Base-by-base conservation (phyloP, 1,140 invertebrate species). In the Orius laevigatus region DNA sequence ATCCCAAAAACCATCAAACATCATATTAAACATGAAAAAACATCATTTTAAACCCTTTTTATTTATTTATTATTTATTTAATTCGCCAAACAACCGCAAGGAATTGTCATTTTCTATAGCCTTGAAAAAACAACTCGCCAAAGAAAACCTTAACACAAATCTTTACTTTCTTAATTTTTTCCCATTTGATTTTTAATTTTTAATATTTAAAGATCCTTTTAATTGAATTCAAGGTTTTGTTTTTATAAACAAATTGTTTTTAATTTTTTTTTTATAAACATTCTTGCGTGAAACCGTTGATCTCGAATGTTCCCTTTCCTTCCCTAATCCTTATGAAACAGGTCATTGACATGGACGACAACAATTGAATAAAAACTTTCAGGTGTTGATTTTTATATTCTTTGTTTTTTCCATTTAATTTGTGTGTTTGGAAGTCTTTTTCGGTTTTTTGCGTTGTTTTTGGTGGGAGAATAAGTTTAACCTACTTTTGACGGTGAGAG, bases 281-380 rank as follows among this genome's bases (percentile, higher is more conserved):
- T 25, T 12, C 15, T 41, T 41, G 15, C 16, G 8, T 10, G 14
- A 41, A 19, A 19, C 16, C 6, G 20, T 16, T 11, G 16, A 41
- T 41, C 31, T 45, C 19, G 43, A 32, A 45, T 20, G 18, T 11
- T 31, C 20, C 46, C 35, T 48, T 39, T 31, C 20, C 34, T 25
- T 48, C 35, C 46, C 5, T 16, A 38, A 16, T 20, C 38, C 48
- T 49, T 49, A 49, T 49, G 48, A 49, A 49, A 49, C 48, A 49
- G 48, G 48, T 49, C 48, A 49, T 40, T 49, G 48, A 49, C 48
- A 20, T 32, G 25, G 48, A 41, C 31, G 19, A 18, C 25, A 25
- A 25, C 25, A 25, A 25, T 25, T 25, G 25, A 25, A 25, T 4
- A 25, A 25, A 25, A 25, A 25, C 25, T 25, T 25, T 25, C 25